These are phyloP conservation scores for Drosophila kohkoa DNA, from an alignment of 1,140 invertebrate species.

Conservation along the genomic window DNA sequence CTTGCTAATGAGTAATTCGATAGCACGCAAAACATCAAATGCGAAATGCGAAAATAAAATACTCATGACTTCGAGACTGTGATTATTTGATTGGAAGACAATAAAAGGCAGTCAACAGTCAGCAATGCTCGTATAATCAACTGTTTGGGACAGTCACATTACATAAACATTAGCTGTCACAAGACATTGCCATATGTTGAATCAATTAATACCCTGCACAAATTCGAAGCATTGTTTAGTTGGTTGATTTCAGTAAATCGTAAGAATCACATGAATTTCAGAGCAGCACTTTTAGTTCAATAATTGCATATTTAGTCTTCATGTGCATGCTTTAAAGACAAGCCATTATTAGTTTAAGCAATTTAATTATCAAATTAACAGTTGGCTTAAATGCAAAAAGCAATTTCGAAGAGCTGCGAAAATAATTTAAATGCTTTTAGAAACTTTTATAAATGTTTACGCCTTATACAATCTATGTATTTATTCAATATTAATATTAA, in stretches of 20 bases:
- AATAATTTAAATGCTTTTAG: no score
- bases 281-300: no score
- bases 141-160: conserved; percentile 10
- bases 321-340: no score
- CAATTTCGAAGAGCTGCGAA: not conserved
- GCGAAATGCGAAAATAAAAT: conserved; percentile 35
- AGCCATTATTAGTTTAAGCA: not conserved
- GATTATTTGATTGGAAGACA: conserved; percentile 57
- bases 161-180: conserved; percentile 22
- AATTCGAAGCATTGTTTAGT: no score
- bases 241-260: no score
- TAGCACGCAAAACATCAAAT: conserved; percentile 37
- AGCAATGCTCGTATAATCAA: conserved; percentile 1
- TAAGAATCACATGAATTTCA: no score
- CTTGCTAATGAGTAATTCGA: conserved; percentile 53
- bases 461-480: no score
- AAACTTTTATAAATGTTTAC: no score
- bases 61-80: conserved; percentile 26
- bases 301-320: no score
- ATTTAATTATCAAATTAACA: not conserved
- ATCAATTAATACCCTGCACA: conserved; percentile 20
- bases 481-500: no score
- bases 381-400: not conserved
- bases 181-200: not conserved
- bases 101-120: conserved; percentile 39